Evolutionary conservation across 2,888 invertebrate genomes (phyloP).

Genomic region (Arrhopalites spinosus): DNA sequence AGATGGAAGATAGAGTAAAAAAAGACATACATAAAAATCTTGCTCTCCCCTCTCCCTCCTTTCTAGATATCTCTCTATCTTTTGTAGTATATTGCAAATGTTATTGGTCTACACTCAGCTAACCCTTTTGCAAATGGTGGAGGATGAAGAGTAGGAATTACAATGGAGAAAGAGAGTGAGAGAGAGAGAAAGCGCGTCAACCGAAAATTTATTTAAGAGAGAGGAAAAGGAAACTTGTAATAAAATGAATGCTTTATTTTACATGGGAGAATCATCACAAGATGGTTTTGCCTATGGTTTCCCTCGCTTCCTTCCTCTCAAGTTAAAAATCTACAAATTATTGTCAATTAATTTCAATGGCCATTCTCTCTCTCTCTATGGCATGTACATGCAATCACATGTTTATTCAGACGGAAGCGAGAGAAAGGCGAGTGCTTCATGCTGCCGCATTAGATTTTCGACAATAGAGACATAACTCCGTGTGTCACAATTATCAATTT

Average conservation of each 20-base stretch:
- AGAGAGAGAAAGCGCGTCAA: constrained; percentile 5
- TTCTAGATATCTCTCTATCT: no score
- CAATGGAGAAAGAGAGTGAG: constrained; percentile 4
- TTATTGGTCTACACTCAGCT: not conserved
- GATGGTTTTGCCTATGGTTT: constrained; percentile 16
- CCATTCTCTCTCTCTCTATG: not conserved
- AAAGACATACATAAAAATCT: not conserved
- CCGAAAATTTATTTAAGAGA: constrained; percentile 23
- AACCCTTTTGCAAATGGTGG: no score
- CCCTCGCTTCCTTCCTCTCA: constrained; percentile 8
- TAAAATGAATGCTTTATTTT: constrained; percentile 35
- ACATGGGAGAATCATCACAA: constrained; percentile 17
- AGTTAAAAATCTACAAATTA: constrained; percentile 34
- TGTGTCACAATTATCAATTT: no score
- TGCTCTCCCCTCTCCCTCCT: not conserved
- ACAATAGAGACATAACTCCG: no score
- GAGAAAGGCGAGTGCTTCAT: no score
- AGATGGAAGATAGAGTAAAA: constrained; percentile 7
- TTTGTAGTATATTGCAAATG: not conserved
- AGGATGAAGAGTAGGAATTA: not conserved
- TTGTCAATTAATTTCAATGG: constrained; percentile 33
- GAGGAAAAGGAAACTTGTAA: constrained; percentile 31
- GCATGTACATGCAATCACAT: no score
- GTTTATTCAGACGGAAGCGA: no score
- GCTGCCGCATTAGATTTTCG: no score